These are phyloP conservation scores for Plestiodon gilberti DNA, from an alignment of 2,113 vertebrate genomes.

Conservation along the genomic window DNA sequence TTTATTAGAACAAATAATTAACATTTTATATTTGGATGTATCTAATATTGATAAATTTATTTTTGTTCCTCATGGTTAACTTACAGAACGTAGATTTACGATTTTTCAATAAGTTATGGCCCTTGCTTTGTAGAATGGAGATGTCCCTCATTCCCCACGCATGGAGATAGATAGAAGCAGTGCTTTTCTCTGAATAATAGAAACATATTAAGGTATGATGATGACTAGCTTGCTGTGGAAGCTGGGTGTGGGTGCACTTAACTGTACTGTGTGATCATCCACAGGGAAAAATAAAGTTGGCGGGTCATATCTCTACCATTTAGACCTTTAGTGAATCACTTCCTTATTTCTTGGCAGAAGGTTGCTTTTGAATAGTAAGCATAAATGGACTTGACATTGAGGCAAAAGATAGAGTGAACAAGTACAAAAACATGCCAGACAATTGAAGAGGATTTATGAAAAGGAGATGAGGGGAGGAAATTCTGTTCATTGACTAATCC, in stretches of 20 bases:
- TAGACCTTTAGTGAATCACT: constrained; percentile 21
- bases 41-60: background rate
- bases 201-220: constrained; percentile 16
- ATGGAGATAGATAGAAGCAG: constrained; percentile 8
- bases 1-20: background rate
- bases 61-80: background rate
- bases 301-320: constrained; percentile 39
- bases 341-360: constrained; percentile 32
- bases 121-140: background rate
- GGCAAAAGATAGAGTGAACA: constrained; percentile 11
- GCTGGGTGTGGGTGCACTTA: constrained; percentile 31
- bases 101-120: background rate
- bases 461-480: background rate
- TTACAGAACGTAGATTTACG: background rate
- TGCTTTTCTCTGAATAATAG: background rate
- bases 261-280: constrained; percentile 43
- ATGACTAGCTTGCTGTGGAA: constrained; percentile 44
- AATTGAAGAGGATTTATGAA: background rate
- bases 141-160: constrained; percentile 22
- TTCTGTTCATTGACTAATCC: background rate
- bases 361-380: constrained; percentile 22
- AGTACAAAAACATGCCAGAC: constrained; percentile 30
- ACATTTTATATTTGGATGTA: background rate
- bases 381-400: constrained; percentile 28
- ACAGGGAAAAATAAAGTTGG: constrained; percentile 45